A percentile compares a stretch with the other conserved stretches of the same genome.
Evolutionary conservation across 2,888 invertebrate genomes (phyloP).

Genomic region (Apeira syringaria): DNA sequence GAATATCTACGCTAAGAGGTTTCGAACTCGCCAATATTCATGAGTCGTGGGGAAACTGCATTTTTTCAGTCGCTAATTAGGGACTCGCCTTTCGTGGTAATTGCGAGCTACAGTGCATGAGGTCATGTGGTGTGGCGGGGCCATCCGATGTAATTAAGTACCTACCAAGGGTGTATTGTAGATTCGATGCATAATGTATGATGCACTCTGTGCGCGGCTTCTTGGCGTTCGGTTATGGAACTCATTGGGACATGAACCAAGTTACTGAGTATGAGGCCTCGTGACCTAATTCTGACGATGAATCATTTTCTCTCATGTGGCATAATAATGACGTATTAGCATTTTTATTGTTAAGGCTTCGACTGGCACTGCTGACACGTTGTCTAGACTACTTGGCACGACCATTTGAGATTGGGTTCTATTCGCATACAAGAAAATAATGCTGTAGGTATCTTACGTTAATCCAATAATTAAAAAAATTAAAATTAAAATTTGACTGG

Average conservation of each 20-base stretch:
- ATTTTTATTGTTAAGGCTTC: conserved; percentile 15
- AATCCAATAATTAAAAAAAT: neutral
- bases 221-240: conserved; percentile 42
- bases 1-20: conserved; percentile 41
- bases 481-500: no score
- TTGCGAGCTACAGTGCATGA: conserved; percentile 14
- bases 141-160: conserved; percentile 16
- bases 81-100: conserved; percentile 23
- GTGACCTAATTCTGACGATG: conserved; percentile 38
- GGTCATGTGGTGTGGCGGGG: conserved; percentile 25
- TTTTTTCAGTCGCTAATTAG: conserved; percentile 27
- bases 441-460: no score
- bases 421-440: no score
- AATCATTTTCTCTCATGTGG: conserved; percentile 26
- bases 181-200: conserved; percentile 53
- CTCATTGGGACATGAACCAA: conserved; percentile 44
- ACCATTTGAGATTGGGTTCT: neutral
- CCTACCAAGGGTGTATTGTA: conserved; percentile 29
- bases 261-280: conserved; percentile 40
- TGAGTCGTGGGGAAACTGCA: conserved; percentile 57
- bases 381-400: conserved; percentile 11
- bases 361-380: conserved; percentile 4
- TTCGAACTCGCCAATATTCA: conserved; percentile 69
- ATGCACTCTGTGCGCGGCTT: conserved; percentile 35
- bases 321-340: conserved; percentile 20